Base-by-base conservation (phyloP, 1,140 invertebrate genomes). In the Zelostemma sp. region DNA sequence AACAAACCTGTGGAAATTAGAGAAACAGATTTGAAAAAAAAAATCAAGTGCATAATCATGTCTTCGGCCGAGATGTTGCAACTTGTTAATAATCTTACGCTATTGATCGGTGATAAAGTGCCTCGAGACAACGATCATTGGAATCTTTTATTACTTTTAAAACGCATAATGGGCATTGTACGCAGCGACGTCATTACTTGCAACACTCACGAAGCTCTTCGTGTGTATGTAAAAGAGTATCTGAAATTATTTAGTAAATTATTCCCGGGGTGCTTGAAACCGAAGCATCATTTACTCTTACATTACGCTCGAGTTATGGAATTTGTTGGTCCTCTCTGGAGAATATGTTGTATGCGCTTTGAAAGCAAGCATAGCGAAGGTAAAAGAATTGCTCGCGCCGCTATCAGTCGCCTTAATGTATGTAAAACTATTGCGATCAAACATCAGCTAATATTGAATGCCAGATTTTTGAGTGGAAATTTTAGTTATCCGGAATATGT, bases 11-110 rank as follows among this genome's bases (percentile, higher is more conserved):
- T 18, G 16, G 28, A 56, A 14, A 53, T 68, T 18, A 40, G 12
- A n/a, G 47, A 56, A 41, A 50, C 3, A 1, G 40, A 61, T 25
- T 6, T 60, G 28, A 68, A 68, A 50, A 68, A 68, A 25, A 25
- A 25, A 25, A 8, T 25, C 1, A 43, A 31, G 18, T 57, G 41
- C 14, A 53, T 68, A 43, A 57, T 64, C 9, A 43, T 64, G 17
- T 35, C 38, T 5, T 56, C 61, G 1, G 43, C 53, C 12, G 61
- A 64, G 46, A 64, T 64, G 61, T 6, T 25, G 11, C 31, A 49
- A 6, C 18, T 64, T 8, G 5, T 57, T 0, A 51, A 33, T 9
- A 51, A 38, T 38, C 38, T 64, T 12, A 38, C 18, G 38, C 41
- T 47, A 17, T 46, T 64, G 16, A 33, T 66, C 41, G 47, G 46